Conservation (phyloP, 2,888 invertebrate species). For the Leptopilina syphax region DNA sequence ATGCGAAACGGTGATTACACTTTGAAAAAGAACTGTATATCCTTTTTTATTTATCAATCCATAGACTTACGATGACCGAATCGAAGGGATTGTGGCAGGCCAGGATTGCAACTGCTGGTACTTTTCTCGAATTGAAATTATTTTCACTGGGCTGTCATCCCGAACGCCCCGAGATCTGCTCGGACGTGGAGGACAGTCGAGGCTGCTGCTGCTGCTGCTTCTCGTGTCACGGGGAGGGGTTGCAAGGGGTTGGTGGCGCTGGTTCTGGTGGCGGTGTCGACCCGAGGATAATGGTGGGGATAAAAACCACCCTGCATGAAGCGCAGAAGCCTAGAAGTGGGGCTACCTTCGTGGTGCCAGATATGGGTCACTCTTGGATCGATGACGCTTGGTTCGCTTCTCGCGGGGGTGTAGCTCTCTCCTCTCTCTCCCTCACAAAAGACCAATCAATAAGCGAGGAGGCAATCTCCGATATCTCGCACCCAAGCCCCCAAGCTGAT, state of each 20-base stretch:
- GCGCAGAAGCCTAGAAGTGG: conserved; percentile 52
- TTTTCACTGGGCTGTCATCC: conserved; percentile 70
- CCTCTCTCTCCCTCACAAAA: conserved; percentile 64
- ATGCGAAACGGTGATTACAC: conserved; percentile 29
- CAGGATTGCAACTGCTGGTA: conserved; percentile 69
- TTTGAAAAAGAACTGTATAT: conserved; percentile 1
- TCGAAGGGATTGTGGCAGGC: conserved; percentile 76
- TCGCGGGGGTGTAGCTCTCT: conserved; percentile 65
- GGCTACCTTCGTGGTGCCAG: conserved; percentile 60
- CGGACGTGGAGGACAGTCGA: conserved; percentile 66
- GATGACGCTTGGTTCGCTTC: conserved; percentile 72
- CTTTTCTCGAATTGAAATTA: neutral
- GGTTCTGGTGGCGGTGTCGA: conserved; percentile 48
- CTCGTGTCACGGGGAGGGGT: conserved; percentile 52
- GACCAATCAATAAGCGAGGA: conserved; percentile 74
- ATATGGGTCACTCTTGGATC: conserved; percentile 76
- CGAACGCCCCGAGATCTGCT: conserved; percentile 68
- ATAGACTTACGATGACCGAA: conserved; percentile 75
- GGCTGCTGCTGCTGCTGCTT: conserved; percentile 60
- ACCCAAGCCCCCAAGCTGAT: conserved; percentile 51
- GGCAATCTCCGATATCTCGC: conserved; percentile 69
- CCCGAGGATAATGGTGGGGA: conserved; percentile 50
- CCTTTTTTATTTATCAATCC: conserved; percentile 22
- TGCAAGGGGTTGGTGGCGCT: conserved; percentile 43
- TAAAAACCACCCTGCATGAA: conserved; percentile 44